Evolutionary conservation across 2,113 vertebrate genomes (phyloP).

Genomic region (Saiga tatarica): DNA sequence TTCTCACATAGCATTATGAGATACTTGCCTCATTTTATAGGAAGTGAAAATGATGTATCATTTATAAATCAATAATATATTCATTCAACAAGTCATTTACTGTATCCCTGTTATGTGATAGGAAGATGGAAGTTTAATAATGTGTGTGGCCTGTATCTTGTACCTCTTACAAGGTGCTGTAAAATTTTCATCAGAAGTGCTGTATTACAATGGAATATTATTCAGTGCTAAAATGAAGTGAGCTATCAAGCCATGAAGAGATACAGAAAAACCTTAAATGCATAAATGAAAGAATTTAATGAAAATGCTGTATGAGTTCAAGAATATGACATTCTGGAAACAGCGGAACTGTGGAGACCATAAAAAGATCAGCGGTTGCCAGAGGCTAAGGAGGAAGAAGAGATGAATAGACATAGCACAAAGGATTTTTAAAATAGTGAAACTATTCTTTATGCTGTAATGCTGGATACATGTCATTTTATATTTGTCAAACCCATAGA

Average conservation of each 20-base stretch:
- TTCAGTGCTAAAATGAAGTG: not conserved
- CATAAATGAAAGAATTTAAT: not conserved
- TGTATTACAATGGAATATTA: not conserved
- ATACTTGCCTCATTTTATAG: not conserved
- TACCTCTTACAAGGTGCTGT: not conserved
- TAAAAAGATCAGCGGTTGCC: not conserved
- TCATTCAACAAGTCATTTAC: not conserved
- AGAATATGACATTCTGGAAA: not conserved
- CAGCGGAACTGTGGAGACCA: not conserved
- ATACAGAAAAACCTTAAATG: not conserved
- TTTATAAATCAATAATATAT: not conserved
- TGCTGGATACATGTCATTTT: not conserved
- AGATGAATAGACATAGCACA: not conserved
- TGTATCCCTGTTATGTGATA: not conserved
- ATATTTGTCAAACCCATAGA: not conserved
- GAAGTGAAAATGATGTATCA: not conserved
- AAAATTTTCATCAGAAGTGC: not conserved
- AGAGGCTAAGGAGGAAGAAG: not conserved
- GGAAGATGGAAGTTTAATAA: not conserved
- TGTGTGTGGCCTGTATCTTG: not conserved
- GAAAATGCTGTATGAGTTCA: not conserved
- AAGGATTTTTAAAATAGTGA: not conserved
- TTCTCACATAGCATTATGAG: not conserved
- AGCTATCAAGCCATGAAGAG: not conserved
- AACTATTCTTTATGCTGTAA: not conserved